Evolutionary conservation across 2,113 vertebrate genomes (phyloP).

Genomic region (Mionectes macconnelli): DNA sequence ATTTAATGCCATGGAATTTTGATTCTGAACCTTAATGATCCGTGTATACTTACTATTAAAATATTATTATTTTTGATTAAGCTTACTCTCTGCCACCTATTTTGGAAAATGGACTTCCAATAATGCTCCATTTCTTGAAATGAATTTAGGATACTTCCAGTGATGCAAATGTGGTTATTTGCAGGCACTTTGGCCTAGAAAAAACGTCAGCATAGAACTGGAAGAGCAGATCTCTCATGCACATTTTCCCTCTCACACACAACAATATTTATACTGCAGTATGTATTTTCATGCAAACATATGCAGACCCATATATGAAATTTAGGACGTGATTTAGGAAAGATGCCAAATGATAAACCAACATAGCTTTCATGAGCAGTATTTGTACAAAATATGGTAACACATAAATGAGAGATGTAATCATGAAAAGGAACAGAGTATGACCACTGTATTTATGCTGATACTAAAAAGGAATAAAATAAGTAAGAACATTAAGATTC

Average conservation of each 20-base stretch:
- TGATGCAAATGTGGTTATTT: not conserved
- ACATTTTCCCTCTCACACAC: not conserved
- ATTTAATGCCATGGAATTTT: not conserved
- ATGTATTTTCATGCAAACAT: not conserved
- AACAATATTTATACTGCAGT: not conserved
- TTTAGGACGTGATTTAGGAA: not conserved
- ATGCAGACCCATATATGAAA: not conserved
- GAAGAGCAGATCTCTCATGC: not conserved
- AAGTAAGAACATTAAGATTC: not conserved
- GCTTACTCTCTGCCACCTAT: not conserved
- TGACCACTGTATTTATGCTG: not conserved
- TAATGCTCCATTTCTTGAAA: not conserved
- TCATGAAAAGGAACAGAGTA: not conserved
- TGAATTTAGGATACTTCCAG: not conserved
- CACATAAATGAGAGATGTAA: not conserved
- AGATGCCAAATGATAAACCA: not conserved
- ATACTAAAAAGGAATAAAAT: not conserved
- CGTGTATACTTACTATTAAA: not conserved
- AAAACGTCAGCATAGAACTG: not conserved
- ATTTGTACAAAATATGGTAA: not conserved
- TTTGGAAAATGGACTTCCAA: not conserved
- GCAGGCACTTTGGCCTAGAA: not conserved
- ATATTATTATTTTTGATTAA: not conserved
- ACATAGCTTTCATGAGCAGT: not conserved
- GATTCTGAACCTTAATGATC: not conserved